These are phyloP conservation scores for Lepas anatifera DNA, from an alignment of 2,888 invertebrate genomes.

Conservation along the genomic window DNA sequence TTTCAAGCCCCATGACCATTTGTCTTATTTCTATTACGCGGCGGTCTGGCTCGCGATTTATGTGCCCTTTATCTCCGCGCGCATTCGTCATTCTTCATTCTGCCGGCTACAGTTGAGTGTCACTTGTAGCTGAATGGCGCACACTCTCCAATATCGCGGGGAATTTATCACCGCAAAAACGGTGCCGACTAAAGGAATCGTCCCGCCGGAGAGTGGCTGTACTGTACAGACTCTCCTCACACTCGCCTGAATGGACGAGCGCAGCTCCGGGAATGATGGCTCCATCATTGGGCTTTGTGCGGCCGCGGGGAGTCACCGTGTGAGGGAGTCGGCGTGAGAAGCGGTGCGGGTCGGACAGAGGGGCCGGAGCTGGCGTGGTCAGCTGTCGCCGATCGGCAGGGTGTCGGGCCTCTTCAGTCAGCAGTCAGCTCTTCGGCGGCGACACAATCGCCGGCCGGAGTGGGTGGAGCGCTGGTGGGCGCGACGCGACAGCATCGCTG, in stretches of 20 bases:
- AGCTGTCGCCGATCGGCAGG: too few relatives aligned
- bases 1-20: slow-evolving; percentile 1
- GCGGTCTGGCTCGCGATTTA: slow-evolving; percentile 3
- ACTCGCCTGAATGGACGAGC: neutral
- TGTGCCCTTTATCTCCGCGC: neutral
- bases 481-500: too few relatives aligned
- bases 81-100: slow-evolving; percentile 10
- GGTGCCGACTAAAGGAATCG: neutral
- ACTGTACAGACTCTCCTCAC: neutral
- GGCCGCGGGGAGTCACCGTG: neutral
- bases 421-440: too few relatives aligned
- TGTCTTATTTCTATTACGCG: slow-evolving; percentile 9
- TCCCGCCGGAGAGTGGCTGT: neutral
- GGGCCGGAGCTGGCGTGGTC: neutral
- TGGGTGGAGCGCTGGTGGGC: too few relatives aligned
- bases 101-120: neutral
- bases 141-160: slow-evolving; percentile 8
- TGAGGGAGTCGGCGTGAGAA: neutral
- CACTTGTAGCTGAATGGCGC: neutral
- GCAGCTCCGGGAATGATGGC: neutral
- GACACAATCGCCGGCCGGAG: too few relatives aligned
- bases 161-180: slow-evolving; percentile 6
- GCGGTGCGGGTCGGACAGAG: neutral
- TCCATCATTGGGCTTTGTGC: slow-evolving; percentile 1
- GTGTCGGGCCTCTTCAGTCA: too few relatives aligned